A percentile compares a stretch with the other conserved stretches of the same genome.
phyloP scores from a whole-genome alignment of 2,888 invertebrate genomes.

The Drosophila mimica region DNA sequence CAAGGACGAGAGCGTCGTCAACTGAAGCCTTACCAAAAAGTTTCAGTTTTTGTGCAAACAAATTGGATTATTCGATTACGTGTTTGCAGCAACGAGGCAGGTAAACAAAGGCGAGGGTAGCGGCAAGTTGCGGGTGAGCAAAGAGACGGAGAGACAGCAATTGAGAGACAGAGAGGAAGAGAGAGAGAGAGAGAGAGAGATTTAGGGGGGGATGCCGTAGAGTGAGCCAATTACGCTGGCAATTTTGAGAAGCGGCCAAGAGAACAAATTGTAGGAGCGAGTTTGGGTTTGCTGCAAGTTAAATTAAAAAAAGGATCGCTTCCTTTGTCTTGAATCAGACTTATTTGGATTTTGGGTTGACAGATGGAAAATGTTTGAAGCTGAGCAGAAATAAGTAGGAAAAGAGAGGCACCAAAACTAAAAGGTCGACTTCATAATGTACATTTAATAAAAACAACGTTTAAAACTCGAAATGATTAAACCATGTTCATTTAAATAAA shows the following conservation, averaged over 20 bases:
- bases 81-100: slow-evolving; percentile 62
- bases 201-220: neutral
- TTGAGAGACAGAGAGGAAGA: neutral
- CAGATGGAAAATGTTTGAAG: slow-evolving; percentile 51
- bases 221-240: slow-evolving; percentile 37
- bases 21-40: slow-evolving; percentile 73
- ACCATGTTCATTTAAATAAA: neutral
- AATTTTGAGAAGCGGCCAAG: slow-evolving; percentile 63
- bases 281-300: slow-evolving; percentile 8
- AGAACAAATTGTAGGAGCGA: slow-evolving; percentile 64
- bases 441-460: slow-evolving; percentile 3
- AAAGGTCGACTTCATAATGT: slow-evolving; percentile 17
- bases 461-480: neutral
- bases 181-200: neutral
- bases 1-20: slow-evolving; percentile 45
- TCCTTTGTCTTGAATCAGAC: slow-evolving; percentile 49
- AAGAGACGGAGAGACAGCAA: neutral
- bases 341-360: slow-evolving; percentile 57
- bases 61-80: slow-evolving; percentile 81
- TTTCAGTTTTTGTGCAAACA: slow-evolving; percentile 78
- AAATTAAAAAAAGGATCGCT: slow-evolving; percentile 9
- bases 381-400: neutral
- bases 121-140: neutral
- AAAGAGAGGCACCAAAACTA: neutral
- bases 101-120: slow-evolving; percentile 29